Base-by-base conservation (phyloP, 2,113 vertebrate genomes). In the Toxotes jaculatrix region DNA sequence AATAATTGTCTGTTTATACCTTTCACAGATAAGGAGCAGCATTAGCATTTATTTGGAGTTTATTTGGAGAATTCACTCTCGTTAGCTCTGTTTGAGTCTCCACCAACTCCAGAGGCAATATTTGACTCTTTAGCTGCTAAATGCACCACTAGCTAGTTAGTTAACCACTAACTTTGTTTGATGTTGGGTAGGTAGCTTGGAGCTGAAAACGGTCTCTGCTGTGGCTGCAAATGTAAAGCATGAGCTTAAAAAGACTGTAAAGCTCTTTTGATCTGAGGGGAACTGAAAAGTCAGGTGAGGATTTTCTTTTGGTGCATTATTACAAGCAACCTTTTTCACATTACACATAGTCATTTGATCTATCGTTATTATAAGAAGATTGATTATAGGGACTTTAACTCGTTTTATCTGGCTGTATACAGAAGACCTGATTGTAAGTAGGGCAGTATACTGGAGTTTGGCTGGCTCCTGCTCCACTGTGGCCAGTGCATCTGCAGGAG, bases 391-490 rank as follows among this genome's bases (percentile, higher is more conserved):
- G 47, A 21, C 31, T 75, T 45, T 17, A 59, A 17, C 12, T 23
- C 36, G 27, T 63, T 47, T 38, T 7, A 27, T 7, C 7, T 38
- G 13, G 17, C 45, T 47, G 74, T 67, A 16, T 47, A 31, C 0
- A 40, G 31, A 21, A 69, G 32, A 36, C 11, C 1, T 36, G 43
- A 23, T 21, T 17, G 14, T 43, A 63, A 55, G 21, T 36, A 40
- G 47, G 53, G 19, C 66, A 71, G 59, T 16, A 53, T 16, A 4
- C 43, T 74, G 55, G 13, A 64, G 38, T 4, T 47, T 23, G 34
- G 55, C 40, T 49, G 17, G 31, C 23, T 67, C 51, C 36, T 77
- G 60, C 60, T 67, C 65, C 60, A 32, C 65, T 78, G 74, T 53
- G 49, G 64, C 57, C 31, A 45, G 3, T 70, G 65, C 45, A 77